Conservation (phyloP, 2,888 invertebrate species). For the Noctua janthina region DNA sequence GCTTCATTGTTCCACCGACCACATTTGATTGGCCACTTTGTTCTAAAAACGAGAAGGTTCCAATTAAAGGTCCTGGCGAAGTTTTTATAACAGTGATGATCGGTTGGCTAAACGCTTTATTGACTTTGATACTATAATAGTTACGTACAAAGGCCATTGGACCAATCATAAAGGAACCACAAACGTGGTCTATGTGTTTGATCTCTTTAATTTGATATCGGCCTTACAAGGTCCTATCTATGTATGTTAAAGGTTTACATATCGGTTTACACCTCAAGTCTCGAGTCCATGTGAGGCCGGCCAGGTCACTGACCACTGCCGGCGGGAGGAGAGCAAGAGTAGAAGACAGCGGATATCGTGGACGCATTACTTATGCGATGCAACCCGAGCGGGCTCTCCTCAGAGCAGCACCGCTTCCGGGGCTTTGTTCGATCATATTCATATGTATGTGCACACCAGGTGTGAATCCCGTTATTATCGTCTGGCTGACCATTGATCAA, state of each 20-base stretch:
- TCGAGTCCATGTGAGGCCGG: slow-evolving; percentile 19
- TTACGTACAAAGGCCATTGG: slow-evolving; percentile 4
- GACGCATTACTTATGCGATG: slow-evolving; percentile 36
- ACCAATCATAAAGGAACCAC: slow-evolving; percentile 20
- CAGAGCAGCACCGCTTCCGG: slow-evolving; percentile 35
- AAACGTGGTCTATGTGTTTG: slow-evolving; percentile 24
- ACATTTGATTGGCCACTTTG: slow-evolving; percentile 12
- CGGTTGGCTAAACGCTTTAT: slow-evolving; percentile 29
- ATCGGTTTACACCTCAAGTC: slow-evolving; percentile 35
- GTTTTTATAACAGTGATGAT: slow-evolving; percentile 19
- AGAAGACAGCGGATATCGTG: slow-evolving; percentile 38
- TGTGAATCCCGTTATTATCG: slow-evolving; percentile 15
- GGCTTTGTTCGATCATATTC: slow-evolving; percentile 31
- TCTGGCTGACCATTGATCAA: background rate
- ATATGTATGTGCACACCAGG: slow-evolving; percentile 30
- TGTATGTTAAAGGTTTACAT: slow-evolving; percentile 25
- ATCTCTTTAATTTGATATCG: slow-evolving; percentile 47
- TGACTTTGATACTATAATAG: slow-evolving; percentile 32
- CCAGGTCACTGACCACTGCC: slow-evolving; percentile 51
- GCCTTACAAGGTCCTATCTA: slow-evolving; percentile 16
- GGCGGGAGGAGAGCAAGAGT: background rate
- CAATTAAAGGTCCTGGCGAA: slow-evolving; percentile 17
- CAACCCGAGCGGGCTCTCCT: slow-evolving; percentile 26
- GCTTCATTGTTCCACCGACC: slow-evolving; percentile 21
- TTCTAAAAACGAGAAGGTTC: slow-evolving; percentile 6